Conservation (phyloP, 1,140 invertebrate species). For the Sycophaga agraensis region DNA sequence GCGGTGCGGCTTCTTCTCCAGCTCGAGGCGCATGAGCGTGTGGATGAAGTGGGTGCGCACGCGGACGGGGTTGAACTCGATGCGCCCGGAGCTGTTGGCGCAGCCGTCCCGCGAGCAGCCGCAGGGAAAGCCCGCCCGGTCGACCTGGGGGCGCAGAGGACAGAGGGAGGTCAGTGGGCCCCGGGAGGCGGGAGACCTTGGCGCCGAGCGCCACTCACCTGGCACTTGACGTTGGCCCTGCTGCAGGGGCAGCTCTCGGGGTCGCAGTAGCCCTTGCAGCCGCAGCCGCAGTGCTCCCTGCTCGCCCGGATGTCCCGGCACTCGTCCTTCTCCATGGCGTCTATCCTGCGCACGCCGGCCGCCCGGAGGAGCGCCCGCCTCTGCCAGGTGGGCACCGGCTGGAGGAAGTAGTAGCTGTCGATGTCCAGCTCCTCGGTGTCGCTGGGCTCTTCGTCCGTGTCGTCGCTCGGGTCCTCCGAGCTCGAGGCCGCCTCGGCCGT, state of each 20-base stretch:
- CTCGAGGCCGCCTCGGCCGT: slow-evolving; percentile 51
- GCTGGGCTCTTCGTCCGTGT: slow-evolving; percentile 80
- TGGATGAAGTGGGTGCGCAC: slow-evolving; percentile 98
- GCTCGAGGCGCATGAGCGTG: slow-evolving; percentile 90
- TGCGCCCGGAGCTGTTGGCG: slow-evolving; percentile 86
- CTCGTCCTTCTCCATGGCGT: slow-evolving; percentile 90
- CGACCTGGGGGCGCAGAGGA: slow-evolving; percentile 65
- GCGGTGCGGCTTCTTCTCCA: slow-evolving; percentile 77
- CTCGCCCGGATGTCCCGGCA: slow-evolving; percentile 90
- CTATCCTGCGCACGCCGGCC: slow-evolving; percentile 91
- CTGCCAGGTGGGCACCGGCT: slow-evolving; percentile 91
- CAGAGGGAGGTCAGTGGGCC: too few relatives aligned
- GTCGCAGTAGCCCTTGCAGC: slow-evolving; percentile 92
- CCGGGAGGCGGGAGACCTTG: too few relatives aligned
- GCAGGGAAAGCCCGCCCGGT: slow-evolving; percentile 93
- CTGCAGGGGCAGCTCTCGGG: slow-evolving; percentile 94
- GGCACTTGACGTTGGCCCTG: slow-evolving; percentile 93
- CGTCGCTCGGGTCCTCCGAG: slow-evolving; percentile 68
- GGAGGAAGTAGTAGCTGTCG: slow-evolving; percentile 90
- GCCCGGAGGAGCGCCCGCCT: slow-evolving; percentile 81
- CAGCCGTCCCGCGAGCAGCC: slow-evolving; percentile 94
- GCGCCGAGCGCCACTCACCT: slow-evolving; percentile 56
- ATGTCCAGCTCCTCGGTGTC: slow-evolving; percentile 84
- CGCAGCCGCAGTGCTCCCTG: slow-evolving; percentile 92
- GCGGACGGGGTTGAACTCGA: slow-evolving; percentile 94